Evolutionary conservation across 1,140 invertebrate genomes (phyloP), one percentile per base, ranked within the genome.

Genomic region (Diorhabda elongata): DNA sequence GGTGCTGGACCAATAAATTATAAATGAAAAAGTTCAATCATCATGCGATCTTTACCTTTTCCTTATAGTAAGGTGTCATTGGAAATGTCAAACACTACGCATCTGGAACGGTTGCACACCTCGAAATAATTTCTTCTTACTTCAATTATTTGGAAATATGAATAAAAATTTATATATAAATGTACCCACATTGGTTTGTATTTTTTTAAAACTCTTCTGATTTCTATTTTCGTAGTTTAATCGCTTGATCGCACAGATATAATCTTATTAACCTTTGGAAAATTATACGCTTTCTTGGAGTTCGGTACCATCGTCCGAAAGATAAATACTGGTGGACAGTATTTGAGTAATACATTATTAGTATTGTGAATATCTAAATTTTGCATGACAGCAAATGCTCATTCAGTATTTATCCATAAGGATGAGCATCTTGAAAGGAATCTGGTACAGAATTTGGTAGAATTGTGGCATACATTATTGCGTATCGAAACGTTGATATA

Each of bases 41-140:
- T 52, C 47, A 52, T 52, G n/a, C n/a, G 47, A 8, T 64, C 45
- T 64, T 69, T 66, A 75, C 76, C 78, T 79, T 78, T 78, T 81
- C 80, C 81, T 80, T 81, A 82, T 82, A 82, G 81, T 82, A 82
- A 82, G 81, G 81, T 81, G 78, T 76, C 81, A 82, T 82, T 82
- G 81, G 81, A 82, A 82, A 82, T 82, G 80, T 80, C 64, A 71
- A 59, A 60, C 8, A 43, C 42, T 43, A 41, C 26, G 59, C 8
- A 8, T 42, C 59, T 41, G 42, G 59, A 43, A 43, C 41, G 8
- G 26, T 61, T 61, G 26, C 47, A 8, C 6, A 52, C 6, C 47
- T 52, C 47, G 6, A 26, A 26, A 26, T 26, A 26, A 26, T 26
- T 26, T 26, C 26, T 26, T 26, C 26, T 2, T 26, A 26, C 26